These are phyloP conservation scores for Aspidapion aeneum DNA, from an alignment of 2,888 invertebrate species.

Conservation along the genomic window DNA sequence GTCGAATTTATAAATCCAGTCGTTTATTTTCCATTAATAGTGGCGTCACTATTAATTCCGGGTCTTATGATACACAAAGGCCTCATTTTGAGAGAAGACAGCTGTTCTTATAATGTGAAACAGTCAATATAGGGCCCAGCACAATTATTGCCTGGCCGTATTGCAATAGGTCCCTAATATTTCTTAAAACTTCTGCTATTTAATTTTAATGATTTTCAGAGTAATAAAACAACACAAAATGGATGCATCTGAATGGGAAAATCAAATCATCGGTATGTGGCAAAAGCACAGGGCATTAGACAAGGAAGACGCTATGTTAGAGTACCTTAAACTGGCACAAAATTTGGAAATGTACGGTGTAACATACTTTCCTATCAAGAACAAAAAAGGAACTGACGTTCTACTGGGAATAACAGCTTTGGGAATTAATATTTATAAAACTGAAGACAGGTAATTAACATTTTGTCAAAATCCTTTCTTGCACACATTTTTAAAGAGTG, in stretches of 20 bases:
- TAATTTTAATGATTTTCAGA: too few relatives aligned
- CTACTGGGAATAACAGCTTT: constrained; percentile 96
- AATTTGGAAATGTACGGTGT: constrained; percentile 98
- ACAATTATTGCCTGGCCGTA: too few relatives aligned
- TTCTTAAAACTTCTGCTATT: too few relatives aligned
- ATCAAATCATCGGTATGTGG: constrained; percentile 96
- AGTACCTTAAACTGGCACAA: constrained; percentile 95
- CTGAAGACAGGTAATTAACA: constrained; percentile 77
- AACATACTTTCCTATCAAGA: constrained; percentile 97
- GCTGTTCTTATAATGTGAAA: too few relatives aligned
- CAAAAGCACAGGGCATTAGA: constrained; percentile 87
- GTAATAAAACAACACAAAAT: constrained; percentile 97
- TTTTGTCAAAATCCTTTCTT: not conserved
- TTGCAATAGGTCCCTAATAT: too few relatives aligned
- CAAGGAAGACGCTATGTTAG: constrained; percentile 98
- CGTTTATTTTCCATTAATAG: too few relatives aligned
- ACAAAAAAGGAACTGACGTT: constrained; percentile 96
- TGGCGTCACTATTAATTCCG: too few relatives aligned
- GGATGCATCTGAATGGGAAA: constrained; percentile 96
- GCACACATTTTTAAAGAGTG: too few relatives aligned
- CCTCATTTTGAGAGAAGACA: too few relatives aligned
- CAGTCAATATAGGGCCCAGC: too few relatives aligned
- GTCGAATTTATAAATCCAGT: too few relatives aligned
- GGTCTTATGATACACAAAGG: too few relatives aligned
- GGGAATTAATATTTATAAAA: constrained; percentile 97